A percentile compares a stretch with the other conserved stretches of the same genome.
Evolutionary conservation across 2,797 vertebrate genomes (phyloP).

Genomic region (Gymnopithys bicolor): DNA sequence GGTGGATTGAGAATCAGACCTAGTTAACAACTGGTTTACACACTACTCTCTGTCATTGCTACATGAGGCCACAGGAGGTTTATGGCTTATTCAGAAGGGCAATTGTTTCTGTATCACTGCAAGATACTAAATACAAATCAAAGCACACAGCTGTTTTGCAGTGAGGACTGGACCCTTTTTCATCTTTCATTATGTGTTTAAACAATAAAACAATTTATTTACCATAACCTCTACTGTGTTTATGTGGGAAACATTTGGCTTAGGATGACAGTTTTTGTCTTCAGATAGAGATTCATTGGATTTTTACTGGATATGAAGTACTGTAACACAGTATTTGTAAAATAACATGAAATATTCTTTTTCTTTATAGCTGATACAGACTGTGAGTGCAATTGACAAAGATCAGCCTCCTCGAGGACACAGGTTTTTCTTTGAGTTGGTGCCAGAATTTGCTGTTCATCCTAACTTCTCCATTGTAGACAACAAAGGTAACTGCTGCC

Average conservation of each 20-base stretch:
- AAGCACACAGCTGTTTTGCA: not conserved
- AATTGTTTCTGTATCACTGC: not conserved
- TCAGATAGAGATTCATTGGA: not conserved
- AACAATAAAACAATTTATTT: not conserved
- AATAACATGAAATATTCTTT: not conserved
- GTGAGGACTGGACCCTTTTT: not conserved
- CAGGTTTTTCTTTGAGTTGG: conserved; percentile 93
- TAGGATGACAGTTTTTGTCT: not conserved
- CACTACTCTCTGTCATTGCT: not conserved
- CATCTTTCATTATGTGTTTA: not conserved
- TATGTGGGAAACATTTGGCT: not conserved
- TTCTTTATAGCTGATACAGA: conserved; percentile 90
- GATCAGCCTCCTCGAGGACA: conserved; percentile 93
- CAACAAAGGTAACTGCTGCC: conserved; percentile 87
- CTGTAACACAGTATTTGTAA: not conserved
- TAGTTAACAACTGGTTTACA: conserved; percentile 21
- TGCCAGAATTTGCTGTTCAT: conserved; percentile 84
- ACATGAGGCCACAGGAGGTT: not conserved
- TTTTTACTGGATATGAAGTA: not conserved
- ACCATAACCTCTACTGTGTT: not conserved
- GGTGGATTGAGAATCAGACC: conserved; percentile 8
- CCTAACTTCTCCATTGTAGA: conserved; percentile 95
- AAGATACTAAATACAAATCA: conserved; percentile 10
- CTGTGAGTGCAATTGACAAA: conserved; percentile 93
- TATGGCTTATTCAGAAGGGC: conserved; percentile 19